A percentile compares a stretch with the other conserved stretches of the same genome.
phyloP scores from a whole-genome alignment of 2,797 vertebrate genomes.

The Acropternis orthonyx region DNA sequence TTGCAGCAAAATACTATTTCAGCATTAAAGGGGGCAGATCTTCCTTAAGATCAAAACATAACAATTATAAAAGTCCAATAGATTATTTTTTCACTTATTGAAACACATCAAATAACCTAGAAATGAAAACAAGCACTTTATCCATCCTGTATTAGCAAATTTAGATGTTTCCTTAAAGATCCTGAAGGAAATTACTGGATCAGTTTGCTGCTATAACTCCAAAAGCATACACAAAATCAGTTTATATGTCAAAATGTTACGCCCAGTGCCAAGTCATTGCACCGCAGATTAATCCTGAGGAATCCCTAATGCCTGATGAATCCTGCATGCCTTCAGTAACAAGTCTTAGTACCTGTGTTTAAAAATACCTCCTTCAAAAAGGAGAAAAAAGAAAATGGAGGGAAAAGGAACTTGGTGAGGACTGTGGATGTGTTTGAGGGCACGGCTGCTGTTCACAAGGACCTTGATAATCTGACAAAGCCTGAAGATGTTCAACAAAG shows the following conservation, averaged over 20 bases:
- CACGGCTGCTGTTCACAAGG: neutral
- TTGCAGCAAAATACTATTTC: neutral
- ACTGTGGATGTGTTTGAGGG: rapidly evolving
- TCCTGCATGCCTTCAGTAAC: neutral
- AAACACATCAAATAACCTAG: neutral
- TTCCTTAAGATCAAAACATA: neutral
- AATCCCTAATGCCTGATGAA: neutral
- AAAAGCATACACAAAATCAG: neutral
- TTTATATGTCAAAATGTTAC: neutral
- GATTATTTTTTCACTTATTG: neutral
- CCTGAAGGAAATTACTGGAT: neutral
- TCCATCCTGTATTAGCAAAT: neutral
- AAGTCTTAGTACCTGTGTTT: neutral
- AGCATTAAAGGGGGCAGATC: neutral
- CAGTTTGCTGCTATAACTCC: neutral
- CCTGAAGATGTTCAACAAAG: neutral
- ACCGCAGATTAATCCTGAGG: neutral
- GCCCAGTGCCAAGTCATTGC: neutral
- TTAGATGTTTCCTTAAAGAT: neutral
- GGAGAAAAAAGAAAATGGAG: neutral
- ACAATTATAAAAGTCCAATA: neutral
- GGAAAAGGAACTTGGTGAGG: neutral
- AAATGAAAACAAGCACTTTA: neutral
- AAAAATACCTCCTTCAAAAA: neutral
- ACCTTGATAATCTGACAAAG: neutral